phyloP scores from a whole-genome alignment of 1,140 invertebrate genomes.

The Danaus melanippus region DNA sequence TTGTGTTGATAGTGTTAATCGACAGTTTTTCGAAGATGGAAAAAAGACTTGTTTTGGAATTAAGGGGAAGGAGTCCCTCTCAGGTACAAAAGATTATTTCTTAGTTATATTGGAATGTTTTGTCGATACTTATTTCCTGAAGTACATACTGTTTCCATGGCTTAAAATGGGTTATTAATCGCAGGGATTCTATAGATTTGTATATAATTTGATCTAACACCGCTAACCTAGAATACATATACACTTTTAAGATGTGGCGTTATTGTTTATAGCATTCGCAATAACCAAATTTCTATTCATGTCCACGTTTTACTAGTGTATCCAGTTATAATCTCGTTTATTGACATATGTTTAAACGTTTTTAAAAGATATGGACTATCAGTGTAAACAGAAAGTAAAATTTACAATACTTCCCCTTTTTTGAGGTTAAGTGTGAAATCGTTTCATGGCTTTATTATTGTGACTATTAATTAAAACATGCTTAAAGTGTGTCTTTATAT shows the following conservation, averaged over 20 bases:
- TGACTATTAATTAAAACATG: too few species aligned
- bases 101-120: slow-evolving; percentile 67
- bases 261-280: slow-evolving; percentile 37
- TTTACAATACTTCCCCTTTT: slow-evolving; percentile 29
- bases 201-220: slow-evolving; percentile 2
- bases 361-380: background rate
- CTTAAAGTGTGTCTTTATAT: too few species aligned
- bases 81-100: slow-evolving; percentile 79
- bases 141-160: slow-evolving; percentile 28
- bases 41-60: slow-evolving; percentile 92
- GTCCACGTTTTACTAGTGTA: slow-evolving; percentile 44
- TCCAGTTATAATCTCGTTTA: slow-evolving; percentile 5
- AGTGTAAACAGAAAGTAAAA: slow-evolving; percentile 10
- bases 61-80: slow-evolving; percentile 84
- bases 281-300: slow-evolving; percentile 60
- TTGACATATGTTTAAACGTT: slow-evolving; percentile 4
- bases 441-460: slow-evolving; percentile 5
- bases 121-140: slow-evolving; percentile 70
- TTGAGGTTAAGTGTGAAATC: slow-evolving; percentile 68
- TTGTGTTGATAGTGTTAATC: slow-evolving; percentile 50
- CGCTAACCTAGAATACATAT: slow-evolving; percentile 12
- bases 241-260: slow-evolving; percentile 48
- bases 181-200: slow-evolving; percentile 4
- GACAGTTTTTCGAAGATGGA: slow-evolving; percentile 78
- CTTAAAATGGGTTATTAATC: slow-evolving; percentile 7